phyloP scores from a whole-genome alignment of 1,140 invertebrate species.

The Bombus confusus region DNA sequence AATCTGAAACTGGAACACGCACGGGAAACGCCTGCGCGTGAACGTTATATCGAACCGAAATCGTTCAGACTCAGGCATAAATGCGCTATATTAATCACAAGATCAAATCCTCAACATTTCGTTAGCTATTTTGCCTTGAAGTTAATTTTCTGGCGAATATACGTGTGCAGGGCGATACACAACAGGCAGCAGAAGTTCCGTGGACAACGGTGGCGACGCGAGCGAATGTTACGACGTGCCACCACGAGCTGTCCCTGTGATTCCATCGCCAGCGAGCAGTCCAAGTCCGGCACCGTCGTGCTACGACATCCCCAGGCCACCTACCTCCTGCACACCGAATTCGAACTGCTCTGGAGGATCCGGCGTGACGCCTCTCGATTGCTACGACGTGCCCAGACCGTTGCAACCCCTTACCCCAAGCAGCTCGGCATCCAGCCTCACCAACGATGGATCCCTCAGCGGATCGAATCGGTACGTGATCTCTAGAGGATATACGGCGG shows the following conservation, averaged over 20 bases:
- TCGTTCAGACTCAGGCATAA: no score
- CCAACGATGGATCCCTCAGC: constrained; percentile 83
- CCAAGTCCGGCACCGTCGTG: constrained; percentile 79
- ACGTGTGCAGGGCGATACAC: constrained; percentile 71
- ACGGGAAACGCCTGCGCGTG: no score
- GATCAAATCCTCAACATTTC: no score
- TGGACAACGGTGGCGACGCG: constrained; percentile 74
- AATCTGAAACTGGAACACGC: no score
- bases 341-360: constrained; percentile 78
- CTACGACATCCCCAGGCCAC: constrained; percentile 83
- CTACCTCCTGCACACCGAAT: constrained; percentile 79
- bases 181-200: constrained; percentile 70
- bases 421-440: constrained; percentile 84
- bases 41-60: no score
- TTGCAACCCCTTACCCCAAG: constrained; percentile 84
- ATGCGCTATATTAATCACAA: no score
- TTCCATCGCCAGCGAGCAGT: constrained; percentile 79
- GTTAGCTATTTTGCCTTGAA: no score
- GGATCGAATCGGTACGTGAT: constrained; percentile 81
- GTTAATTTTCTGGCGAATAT: background rate
- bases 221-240: constrained; percentile 86
- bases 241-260: constrained; percentile 84
- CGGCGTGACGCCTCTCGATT: constrained; percentile 78
- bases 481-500: constrained; percentile 46
- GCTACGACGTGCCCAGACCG: constrained; percentile 83